Conservation (phyloP, 1,140 invertebrate species). For the Antheraea pernyi region DNA sequence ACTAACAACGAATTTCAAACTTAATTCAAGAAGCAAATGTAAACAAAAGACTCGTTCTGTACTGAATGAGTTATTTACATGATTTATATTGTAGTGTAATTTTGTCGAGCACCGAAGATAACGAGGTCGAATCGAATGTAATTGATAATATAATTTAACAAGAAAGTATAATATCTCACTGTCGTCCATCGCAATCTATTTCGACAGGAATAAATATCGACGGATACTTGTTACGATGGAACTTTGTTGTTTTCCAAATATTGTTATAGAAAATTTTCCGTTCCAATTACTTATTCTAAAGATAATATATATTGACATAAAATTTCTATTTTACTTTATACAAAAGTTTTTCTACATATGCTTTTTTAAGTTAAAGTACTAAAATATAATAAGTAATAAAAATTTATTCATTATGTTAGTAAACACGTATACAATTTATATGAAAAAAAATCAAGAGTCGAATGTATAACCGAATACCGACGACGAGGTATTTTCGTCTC, state of each 20-base stretch:
- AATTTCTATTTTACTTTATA: no score
- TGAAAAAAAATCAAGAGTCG: no score
- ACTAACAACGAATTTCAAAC: not conserved
- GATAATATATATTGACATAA: no score
- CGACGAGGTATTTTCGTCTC: no score
- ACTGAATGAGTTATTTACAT: conserved; percentile 20
- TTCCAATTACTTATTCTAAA: not conserved
- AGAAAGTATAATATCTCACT: conserved; percentile 65
- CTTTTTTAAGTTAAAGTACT: no score
- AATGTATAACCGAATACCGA: no score
- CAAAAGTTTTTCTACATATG: no score
- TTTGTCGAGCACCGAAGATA: conserved; percentile 36
- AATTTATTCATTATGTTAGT: no score
- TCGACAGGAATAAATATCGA: conserved; percentile 64
- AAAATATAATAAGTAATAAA: no score
- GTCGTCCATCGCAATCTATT: conserved; percentile 58
- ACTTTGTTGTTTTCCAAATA: conserved; percentile 43
- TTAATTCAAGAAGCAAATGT: not conserved
- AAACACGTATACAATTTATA: no score
- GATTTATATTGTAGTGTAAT: conserved; percentile 17
- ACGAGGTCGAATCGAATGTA: conserved; percentile 43
- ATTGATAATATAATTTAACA: conserved; percentile 72
- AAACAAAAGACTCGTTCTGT: not conserved
- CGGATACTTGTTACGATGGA: conserved; percentile 52
- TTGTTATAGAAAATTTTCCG: conserved; percentile 14